A percentile compares a stretch with the other conserved stretches of the same genome.
phyloP scores from a whole-genome alignment of 2,797 vertebrate species.

The Poecile montanus region DNA sequence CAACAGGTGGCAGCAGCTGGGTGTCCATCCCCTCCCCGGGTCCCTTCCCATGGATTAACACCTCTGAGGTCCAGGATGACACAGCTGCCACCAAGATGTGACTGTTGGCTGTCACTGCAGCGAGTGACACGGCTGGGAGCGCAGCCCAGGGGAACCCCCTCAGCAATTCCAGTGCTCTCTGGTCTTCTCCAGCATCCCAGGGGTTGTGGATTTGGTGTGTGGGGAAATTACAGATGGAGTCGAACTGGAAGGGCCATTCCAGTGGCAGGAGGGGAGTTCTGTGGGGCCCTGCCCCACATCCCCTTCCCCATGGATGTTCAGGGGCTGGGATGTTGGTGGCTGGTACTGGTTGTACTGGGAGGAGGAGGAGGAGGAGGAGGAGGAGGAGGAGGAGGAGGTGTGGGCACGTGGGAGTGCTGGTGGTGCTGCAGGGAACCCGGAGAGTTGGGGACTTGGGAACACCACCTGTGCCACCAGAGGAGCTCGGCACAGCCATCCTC shows the following conservation, averaged over 20 bases:
- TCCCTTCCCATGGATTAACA: neutral
- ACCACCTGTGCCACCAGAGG: accelerated
- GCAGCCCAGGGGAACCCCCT: neutral
- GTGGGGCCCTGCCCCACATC: neutral
- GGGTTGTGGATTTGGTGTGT: accelerated
- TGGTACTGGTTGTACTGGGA: neutral
- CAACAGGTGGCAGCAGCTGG: neutral
- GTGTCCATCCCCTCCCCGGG: accelerated
- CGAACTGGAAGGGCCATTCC: accelerated
- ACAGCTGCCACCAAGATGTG: neutral
- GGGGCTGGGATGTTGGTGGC: neutral
- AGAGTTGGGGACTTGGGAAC: neutral
- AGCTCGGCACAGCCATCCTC: neutral
- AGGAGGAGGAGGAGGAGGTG: too few species aligned
- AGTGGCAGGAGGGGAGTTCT: neutral
- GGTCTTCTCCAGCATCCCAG: neutral
- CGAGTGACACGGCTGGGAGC: neutral
- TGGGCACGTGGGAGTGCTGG: neutral
- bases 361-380: neutral
- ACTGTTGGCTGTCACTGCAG: neutral
- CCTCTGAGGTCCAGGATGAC: accelerated
- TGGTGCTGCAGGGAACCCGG: accelerated
- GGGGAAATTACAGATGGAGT: accelerated
- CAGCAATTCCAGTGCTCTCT: neutral
- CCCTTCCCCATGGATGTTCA: accelerated